Percentiles rank a stretch among this genome's conserved stretches.
phyloP scores from a whole-genome alignment of 2,113 vertebrate species.

The Perca fluviatilis region DNA sequence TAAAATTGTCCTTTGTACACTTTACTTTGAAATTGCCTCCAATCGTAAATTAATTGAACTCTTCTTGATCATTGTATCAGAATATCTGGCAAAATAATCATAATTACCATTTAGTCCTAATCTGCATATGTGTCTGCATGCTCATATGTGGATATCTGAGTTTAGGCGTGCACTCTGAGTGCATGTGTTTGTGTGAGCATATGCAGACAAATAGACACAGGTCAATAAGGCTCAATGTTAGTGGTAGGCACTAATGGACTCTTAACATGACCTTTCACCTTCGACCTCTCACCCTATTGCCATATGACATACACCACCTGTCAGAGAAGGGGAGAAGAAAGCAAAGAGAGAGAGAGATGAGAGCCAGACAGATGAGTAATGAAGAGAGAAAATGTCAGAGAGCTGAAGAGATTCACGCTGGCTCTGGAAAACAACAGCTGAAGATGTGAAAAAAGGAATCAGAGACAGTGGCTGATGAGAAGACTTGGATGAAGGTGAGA shows the following conservation, averaged over 20 bases:
- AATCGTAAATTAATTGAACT: not conserved
- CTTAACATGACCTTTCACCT: conserved; percentile 70
- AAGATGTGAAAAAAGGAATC: not conserved
- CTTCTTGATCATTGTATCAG: not conserved
- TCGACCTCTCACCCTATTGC: conserved; percentile 46
- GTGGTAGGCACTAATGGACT: conserved; percentile 73
- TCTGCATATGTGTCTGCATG: not conserved
- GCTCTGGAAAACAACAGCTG: not conserved
- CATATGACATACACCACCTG: conserved; percentile 69
- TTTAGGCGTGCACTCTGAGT: not conserved
- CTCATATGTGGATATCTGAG: not conserved
- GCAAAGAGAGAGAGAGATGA: not conserved
- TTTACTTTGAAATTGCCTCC: not conserved
- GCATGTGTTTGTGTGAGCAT: conserved; percentile 42
- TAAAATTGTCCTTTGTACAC: not conserved
- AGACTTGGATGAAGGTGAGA: conserved; percentile 14
- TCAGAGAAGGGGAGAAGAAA: conserved; percentile 17
- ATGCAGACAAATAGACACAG: conserved; percentile 51
- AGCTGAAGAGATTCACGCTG: not conserved
- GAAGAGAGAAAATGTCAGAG: not conserved
- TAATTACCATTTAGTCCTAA: not conserved
- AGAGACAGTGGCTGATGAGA: not conserved
- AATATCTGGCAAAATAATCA: not conserved
- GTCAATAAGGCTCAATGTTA: conserved; percentile 70
- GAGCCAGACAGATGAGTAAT: not conserved